A percentile compares a stretch with the other conserved stretches of the same genome.
These are phyloP conservation scores for Drosophila suzukii DNA, from an alignment of 1,140 invertebrate genomes.

Conservation along the genomic window DNA sequence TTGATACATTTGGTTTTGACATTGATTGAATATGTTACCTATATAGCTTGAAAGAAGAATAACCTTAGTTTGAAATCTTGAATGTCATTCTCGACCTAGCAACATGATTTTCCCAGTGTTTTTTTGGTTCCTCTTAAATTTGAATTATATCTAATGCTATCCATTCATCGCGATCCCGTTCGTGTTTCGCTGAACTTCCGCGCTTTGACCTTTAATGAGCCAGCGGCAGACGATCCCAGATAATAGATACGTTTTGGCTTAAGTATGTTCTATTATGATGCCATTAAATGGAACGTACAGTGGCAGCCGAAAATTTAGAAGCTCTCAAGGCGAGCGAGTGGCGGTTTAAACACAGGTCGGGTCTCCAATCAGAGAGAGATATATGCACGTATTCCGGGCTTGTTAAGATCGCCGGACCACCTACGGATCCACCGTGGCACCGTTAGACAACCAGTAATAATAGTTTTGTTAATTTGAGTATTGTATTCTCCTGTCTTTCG, in stretches of 20 bases:
- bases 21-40: too few relatives aligned
- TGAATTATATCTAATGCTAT: constrained; percentile 21
- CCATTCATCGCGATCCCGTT: constrained; percentile 48
- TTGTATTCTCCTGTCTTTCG: constrained; percentile 46
- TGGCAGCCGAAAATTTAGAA: constrained; percentile 42
- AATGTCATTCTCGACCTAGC: too few relatives aligned
- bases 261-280: constrained; percentile 62
- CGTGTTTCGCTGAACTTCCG: constrained; percentile 53
- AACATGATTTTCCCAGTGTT: constrained; percentile 20
- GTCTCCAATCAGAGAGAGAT: constrained; percentile 19
- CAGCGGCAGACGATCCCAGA: constrained; percentile 37
- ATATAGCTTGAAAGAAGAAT: too few relatives aligned
- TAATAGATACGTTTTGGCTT: constrained; percentile 60
- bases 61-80: too few relatives aligned
- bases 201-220: constrained; percentile 64
- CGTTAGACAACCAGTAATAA: constrained; percentile 70
- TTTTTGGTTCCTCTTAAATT: constrained; percentile 14
- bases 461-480: constrained; percentile 76
- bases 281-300: constrained; percentile 67
- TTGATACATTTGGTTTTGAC: too few relatives aligned
- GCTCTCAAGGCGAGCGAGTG: constrained; percentile 66
- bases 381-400: constrained; percentile 13
- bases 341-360: constrained; percentile 19
- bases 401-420: constrained; percentile 36
- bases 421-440: constrained; percentile 40